phyloP scores from a whole-genome alignment of 2,888 invertebrate genomes.

The Ochropacha duplaris region DNA sequence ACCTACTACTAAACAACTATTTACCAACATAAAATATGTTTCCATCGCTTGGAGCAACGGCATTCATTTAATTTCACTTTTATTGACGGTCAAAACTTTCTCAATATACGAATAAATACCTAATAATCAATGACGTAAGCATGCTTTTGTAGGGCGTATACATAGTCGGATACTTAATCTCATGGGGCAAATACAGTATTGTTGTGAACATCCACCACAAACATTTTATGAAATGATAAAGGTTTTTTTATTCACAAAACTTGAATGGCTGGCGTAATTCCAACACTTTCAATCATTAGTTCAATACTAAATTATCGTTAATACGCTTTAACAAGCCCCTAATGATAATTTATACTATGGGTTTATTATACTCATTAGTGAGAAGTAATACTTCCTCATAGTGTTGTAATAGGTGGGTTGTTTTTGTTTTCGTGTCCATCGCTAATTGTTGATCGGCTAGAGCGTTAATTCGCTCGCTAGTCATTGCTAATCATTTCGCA shows the following conservation, averaged over 20 bases:
- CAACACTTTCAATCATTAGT: neutral
- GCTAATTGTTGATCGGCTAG: conserved; percentile 57
- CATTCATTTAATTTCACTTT: neutral
- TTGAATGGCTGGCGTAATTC: neutral
- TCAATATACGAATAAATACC: neutral
- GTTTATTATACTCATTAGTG: conserved; percentile 23
- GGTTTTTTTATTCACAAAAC: too few species aligned
- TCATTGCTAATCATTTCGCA: conserved; percentile 59
- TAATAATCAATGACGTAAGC: neutral
- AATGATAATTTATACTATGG: neutral
- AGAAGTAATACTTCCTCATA: conserved; percentile 51
- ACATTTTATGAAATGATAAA: neutral
- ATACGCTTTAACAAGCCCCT: conserved; percentile 1
- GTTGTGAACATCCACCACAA: too few species aligned
- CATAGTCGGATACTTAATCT: neutral
- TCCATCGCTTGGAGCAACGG: neutral
- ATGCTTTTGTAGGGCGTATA: neutral
- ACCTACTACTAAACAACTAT: neutral
- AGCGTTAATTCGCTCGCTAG: conserved; percentile 60
- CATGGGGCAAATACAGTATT: too few species aligned
- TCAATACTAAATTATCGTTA: neutral
- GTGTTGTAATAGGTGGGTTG: conserved; percentile 20
- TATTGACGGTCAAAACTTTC: neutral
- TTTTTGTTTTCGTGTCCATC: conserved; percentile 32
- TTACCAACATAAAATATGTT: neutral